A percentile compares a stretch with the other conserved stretches of the same genome.
phyloP scores from a whole-genome alignment of 2,113 vertebrate species.

The Pseudorasbora parva region DNA sequence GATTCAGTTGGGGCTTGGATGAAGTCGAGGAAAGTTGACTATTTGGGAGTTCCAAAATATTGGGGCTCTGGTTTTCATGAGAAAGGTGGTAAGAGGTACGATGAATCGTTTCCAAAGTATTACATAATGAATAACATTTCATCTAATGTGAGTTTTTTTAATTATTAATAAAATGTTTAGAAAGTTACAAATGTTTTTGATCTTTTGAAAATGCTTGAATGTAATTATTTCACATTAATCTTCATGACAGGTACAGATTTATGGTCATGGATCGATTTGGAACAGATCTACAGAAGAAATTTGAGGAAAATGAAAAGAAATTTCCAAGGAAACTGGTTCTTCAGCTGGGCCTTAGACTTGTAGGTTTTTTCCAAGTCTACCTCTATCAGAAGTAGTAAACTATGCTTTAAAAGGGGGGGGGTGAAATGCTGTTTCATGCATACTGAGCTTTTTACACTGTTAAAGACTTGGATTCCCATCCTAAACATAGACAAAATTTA shows the following conservation, averaged over 20 bases:
- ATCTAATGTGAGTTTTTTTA: background rate
- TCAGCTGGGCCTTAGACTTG: slow-evolving; percentile 89
- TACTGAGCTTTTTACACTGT: no score
- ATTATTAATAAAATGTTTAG: background rate
- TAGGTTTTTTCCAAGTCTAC: slow-evolving; percentile 71
- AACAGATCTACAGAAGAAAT: slow-evolving; percentile 92
- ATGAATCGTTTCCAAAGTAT: background rate
- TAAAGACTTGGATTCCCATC: no score
- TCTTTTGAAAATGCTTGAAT: background rate
- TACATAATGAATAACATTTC: background rate
- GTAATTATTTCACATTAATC: background rate
- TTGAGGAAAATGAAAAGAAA: slow-evolving; percentile 82
- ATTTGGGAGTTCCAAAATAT: slow-evolving; percentile 90
- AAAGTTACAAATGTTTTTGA: background rate
- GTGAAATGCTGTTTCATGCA: no score
- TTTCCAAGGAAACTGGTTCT: slow-evolving; percentile 91
- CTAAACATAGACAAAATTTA: no score
- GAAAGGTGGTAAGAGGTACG: slow-evolving; percentile 85
- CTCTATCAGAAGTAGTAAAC: background rate
- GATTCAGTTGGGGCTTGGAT: slow-evolving; percentile 88
- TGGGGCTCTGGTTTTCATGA: slow-evolving; percentile 95
- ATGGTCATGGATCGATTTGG: slow-evolving; percentile 97
- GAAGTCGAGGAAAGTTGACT: slow-evolving; percentile 84
- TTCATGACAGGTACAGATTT: slow-evolving; percentile 86
- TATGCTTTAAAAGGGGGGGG: background rate